Conservation (phyloP, 1,140 invertebrate species). For the Patella vulgata region DNA sequence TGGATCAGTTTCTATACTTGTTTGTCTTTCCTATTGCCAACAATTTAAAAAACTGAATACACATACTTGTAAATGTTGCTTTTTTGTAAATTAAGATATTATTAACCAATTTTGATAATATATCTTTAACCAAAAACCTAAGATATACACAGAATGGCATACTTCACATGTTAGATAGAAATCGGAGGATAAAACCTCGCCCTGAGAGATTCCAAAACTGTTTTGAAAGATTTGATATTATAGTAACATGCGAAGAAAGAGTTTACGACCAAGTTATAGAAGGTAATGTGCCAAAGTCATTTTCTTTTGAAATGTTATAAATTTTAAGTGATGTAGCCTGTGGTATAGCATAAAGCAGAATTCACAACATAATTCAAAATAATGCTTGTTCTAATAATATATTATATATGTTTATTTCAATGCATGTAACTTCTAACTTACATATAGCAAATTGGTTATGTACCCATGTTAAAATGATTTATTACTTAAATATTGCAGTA, state of each 20-base stretch:
- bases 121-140: slow-evolving; percentile 25
- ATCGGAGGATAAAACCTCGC: slow-evolving; percentile 91
- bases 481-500: too few species aligned
- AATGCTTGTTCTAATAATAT: too few species aligned
- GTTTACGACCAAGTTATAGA: slow-evolving; percentile 94
- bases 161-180: slow-evolving; percentile 98
- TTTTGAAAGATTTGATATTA: slow-evolving; percentile 93
- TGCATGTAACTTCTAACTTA: too few species aligned
- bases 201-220: slow-evolving; percentile 95
- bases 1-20: too few species aligned
- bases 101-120: background rate
- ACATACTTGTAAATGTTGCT: background rate
- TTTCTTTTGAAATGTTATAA: too few species aligned
- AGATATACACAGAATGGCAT: slow-evolving; percentile 99
- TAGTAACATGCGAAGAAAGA: slow-evolving; percentile 97
- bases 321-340: too few species aligned
- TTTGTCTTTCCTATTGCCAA: background rate
- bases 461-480: too few species aligned
- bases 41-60: background rate
- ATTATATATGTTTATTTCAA: too few species aligned
- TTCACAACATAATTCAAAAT: too few species aligned
- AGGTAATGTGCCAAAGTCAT: slow-evolving; percentile 69
- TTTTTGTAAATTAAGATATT: background rate
- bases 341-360: too few species aligned
- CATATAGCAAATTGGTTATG: too few species aligned